Evolutionary conservation across 2,113 vertebrate genomes (phyloP), one percentile per base, ranked within the genome.

Genomic region (Zingel zingel): DNA sequence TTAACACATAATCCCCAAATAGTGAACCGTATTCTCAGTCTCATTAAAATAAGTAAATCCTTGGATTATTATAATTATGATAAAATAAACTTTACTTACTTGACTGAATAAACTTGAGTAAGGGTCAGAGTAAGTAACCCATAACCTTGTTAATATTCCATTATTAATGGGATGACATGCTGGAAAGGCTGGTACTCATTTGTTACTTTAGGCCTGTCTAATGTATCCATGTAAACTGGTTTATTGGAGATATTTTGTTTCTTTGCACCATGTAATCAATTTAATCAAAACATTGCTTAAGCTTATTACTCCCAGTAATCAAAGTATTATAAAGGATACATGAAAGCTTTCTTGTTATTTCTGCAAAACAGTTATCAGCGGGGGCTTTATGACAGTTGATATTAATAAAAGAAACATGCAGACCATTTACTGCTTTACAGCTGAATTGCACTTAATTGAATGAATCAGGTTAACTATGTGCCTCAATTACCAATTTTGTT

Each of bases 281-380:
- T 75, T 63, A 82, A 89, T 88, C 65, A 86, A 80, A 86, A 84
- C 72, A 66, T 87, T 79, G 76, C 21, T 77, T 47, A 65, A 84
- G 77, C 58, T 76, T 65, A 71, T 80, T 83, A 87, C 25, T 50
- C n/a, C 1, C 25, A 43, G 62, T 85, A 85, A 86, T 91, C 81
- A 64, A 61, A 76, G 50, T 65, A 71, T 84, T 73, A 65, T 58
- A 77, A 80, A 66, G 71, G 67, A 30, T 21, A 67, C 61, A 69
- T 74, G 57, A 84, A 83, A 85, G 82, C 79, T 83, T 68, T 70
- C 23, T 33, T 77, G 57, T 87, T 82, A 70, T 58, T 79, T 14
- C 36, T 77, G 36, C 15, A 51, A 76, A 74, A 73, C 59, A 63
- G 45, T 71, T 48, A 82, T 78, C 69, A 59, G 27, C 1, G 9